Percentiles rank a stretch among this genome's conserved stretches.
Evolutionary conservation across 2,888 invertebrate genomes (phyloP).

Genomic region (Erebia epiphron): DNA sequence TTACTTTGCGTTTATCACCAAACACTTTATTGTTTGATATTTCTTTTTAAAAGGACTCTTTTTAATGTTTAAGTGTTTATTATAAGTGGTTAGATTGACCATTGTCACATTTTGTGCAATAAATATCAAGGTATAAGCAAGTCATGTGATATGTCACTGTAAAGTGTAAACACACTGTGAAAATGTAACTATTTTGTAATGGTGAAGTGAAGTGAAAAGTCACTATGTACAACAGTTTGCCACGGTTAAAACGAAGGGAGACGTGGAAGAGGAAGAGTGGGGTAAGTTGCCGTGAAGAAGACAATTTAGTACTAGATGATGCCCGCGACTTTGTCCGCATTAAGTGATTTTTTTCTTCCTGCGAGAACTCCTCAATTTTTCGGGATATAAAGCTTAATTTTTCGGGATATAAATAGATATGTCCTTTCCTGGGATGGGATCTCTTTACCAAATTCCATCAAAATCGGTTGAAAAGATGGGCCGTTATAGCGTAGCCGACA

Average conservation of each 20-base stretch:
- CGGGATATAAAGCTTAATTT: too few relatives aligned
- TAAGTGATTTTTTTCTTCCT: too few relatives aligned
- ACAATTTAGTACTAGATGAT: neutral
- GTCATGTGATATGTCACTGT: neutral
- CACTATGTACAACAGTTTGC: conserved; percentile 63
- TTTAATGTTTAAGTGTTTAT: neutral
- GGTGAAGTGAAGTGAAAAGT: conserved; percentile 40
- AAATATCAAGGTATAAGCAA: neutral
- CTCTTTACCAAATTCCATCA: too few relatives aligned
- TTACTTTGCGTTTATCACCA: neutral
- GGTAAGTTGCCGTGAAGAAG: conserved; percentile 54
- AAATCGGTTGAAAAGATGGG: too few relatives aligned
- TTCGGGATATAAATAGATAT: too few relatives aligned
- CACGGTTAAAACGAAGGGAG: conserved; percentile 63
- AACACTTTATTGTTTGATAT: neutral
- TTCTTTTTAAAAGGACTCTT: neutral
- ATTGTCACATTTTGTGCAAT: neutral
- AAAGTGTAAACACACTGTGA: neutral
- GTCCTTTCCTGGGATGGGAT: too few relatives aligned
- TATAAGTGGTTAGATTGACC: neutral
- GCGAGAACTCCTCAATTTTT: too few relatives aligned
- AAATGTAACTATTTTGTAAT: neutral
- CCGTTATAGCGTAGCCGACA: too few relatives aligned
- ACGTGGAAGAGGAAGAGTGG: conserved; percentile 68
- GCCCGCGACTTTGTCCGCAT: too few relatives aligned